These are phyloP conservation scores for Caenorhabditis drosophilae DNA, from an alignment of 2,888 invertebrate species.

Conservation along the genomic window DNA sequence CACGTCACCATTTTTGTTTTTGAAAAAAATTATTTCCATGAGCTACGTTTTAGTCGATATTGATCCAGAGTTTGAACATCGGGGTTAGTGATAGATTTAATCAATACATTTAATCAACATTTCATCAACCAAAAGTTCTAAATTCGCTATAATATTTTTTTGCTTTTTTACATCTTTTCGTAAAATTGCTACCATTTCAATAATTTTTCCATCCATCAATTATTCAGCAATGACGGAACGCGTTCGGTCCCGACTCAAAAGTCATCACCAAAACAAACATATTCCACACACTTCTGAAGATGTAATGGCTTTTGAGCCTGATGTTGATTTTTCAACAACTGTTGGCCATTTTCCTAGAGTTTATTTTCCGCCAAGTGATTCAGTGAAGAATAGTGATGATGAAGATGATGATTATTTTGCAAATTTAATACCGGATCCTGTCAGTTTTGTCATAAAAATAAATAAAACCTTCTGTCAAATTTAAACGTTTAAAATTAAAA, in stretches of 20 bases:
- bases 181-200: background rate
- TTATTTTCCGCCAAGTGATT: constrained; percentile 18
- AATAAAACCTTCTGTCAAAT: background rate
- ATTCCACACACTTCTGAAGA: constrained; percentile 59
- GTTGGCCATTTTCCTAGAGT: constrained; percentile 50
- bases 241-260: constrained; percentile 42
- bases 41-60: constrained; percentile 36
- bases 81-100: constrained; percentile 29
- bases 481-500: constrained; percentile 13
- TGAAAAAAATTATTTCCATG: constrained; percentile 8
- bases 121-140: no score
- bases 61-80: constrained; percentile 29
- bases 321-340: constrained; percentile 54
- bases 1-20: no score
- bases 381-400: constrained; percentile 25
- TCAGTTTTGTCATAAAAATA: constrained; percentile 11
- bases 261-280: constrained; percentile 14
- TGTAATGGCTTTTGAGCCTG: constrained; percentile 64
- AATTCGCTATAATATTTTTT: background rate
- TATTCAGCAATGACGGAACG: constrained; percentile 46
- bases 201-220: background rate
- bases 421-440: constrained; percentile 32
- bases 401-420: constrained; percentile 23
- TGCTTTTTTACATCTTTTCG: background rate
- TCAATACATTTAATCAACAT: constrained; percentile 5